Percentiles rank a stretch among this genome's conserved stretches.
These are phyloP conservation scores for Amphiprion ocellaris DNA, from an alignment of 2,113 vertebrate genomes.

Conservation along the genomic window DNA sequence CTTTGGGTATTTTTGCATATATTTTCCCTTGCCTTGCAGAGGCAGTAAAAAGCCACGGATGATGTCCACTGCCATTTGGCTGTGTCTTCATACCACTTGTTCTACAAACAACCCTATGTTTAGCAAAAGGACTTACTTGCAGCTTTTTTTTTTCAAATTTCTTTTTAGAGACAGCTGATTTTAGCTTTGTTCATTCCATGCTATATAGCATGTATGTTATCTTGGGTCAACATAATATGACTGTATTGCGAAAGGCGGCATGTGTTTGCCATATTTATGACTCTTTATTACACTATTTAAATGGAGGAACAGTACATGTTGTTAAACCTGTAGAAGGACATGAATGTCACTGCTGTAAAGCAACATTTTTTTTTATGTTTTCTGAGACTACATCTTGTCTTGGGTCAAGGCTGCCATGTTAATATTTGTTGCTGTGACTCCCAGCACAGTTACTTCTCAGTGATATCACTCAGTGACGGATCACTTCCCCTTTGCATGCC, in stretches of 20 bases:
- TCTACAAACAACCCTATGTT: too few species aligned
- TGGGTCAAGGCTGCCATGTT: background rate
- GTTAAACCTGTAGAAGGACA: slow-evolving; percentile 1
- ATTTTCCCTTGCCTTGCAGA: slow-evolving; percentile 13
- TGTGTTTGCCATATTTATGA: slow-evolving; percentile 46
- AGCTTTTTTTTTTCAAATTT: background rate
- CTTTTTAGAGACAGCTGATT: slow-evolving; percentile 1
- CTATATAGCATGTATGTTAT: background rate
- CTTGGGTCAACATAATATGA: slow-evolving; percentile 14
- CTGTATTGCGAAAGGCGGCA: background rate
- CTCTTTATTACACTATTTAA: slow-evolving; percentile 29
- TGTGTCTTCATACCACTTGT: too few species aligned
- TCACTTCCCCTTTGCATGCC: slow-evolving; percentile 72
- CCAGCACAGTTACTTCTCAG: slow-evolving; percentile 4
- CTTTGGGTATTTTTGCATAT: slow-evolving; percentile 40
- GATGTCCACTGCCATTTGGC: too few species aligned
- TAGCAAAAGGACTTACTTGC: background rate
- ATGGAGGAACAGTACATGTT: background rate
- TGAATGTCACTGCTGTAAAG: slow-evolving; percentile 1
- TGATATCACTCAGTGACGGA: slow-evolving; percentile 38
- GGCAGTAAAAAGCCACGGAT: background rate
- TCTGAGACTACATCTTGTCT: background rate
- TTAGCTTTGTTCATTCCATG: background rate
- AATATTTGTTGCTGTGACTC: background rate
- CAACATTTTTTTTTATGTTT: background rate